phyloP scores from a whole-genome alignment of 2,797 vertebrate species.

The Paguma larvata region DNA sequence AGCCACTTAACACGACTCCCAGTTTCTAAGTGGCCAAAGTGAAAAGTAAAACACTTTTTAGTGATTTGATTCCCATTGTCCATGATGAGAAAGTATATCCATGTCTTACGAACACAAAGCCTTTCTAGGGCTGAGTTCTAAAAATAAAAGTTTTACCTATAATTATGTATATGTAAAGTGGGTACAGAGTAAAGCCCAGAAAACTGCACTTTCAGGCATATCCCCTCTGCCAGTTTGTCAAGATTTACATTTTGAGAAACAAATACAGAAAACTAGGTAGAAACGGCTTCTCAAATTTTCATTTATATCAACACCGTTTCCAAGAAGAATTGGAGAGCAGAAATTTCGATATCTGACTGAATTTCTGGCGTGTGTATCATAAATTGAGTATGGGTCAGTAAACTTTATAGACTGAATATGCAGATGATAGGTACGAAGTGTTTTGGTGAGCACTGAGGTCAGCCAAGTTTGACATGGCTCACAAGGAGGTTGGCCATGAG shows the following conservation, averaged over 20 bases:
- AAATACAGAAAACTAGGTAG: neutral
- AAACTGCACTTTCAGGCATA: neutral
- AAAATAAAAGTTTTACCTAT: neutral
- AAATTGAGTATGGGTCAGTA: neutral
- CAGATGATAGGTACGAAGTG: neutral
- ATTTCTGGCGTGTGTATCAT: neutral
- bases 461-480: neutral
- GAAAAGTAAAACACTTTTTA: neutral
- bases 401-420: neutral
- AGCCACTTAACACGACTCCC: neutral
- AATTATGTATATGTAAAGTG: neutral
- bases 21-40: neutral
- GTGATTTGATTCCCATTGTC: neutral
- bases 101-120: neutral
- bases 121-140: neutral
- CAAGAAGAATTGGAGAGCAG: neutral
- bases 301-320: neutral
- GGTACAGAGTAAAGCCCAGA: neutral
- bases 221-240: neutral
- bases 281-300: neutral
- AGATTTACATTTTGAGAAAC: neutral
- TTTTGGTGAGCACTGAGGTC: neutral
- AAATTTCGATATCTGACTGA: neutral
- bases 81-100: neutral
- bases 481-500: neutral